These are phyloP conservation scores for Hypotaenidia okinawae DNA, from an alignment of 2,797 vertebrate genomes.

Conservation along the genomic window DNA sequence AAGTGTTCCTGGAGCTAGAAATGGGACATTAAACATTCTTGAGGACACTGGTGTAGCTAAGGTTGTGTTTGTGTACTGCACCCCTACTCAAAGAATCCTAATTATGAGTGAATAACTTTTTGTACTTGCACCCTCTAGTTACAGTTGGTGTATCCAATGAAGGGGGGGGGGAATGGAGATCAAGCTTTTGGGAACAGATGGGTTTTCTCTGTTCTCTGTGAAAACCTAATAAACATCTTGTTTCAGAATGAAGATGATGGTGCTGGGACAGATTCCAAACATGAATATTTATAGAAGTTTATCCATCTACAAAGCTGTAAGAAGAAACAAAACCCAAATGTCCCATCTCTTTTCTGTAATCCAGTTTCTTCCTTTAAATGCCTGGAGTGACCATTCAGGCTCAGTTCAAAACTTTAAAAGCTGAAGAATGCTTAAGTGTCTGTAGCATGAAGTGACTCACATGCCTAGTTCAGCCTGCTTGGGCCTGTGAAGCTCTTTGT, in stretches of 20 bases:
- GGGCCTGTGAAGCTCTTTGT: not conserved
- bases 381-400: not conserved
- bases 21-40: not conserved
- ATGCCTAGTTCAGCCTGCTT: not conserved
- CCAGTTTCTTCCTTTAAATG: not conserved
- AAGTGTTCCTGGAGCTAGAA: not conserved
- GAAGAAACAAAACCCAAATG: conserved; percentile 1
- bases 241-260: conserved; percentile 71
- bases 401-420: not conserved
- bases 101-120: not conserved
- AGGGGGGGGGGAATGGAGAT: not conserved
- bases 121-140: not conserved
- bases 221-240: conserved; percentile 7
- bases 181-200: not conserved
- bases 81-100: not conserved
- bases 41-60: not conserved
- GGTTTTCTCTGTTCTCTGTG: not conserved
- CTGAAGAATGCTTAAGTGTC: not conserved
- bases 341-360: not conserved
- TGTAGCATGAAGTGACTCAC: not conserved
- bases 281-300: conserved; percentile 75
- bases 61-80: not conserved
- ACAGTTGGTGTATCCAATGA: not conserved
- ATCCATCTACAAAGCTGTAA: conserved; percentile 65
- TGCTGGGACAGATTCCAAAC: conserved; percentile 75